phyloP scores from a whole-genome alignment of 2,113 vertebrate genomes.

The Heliornis fulica region DNA sequence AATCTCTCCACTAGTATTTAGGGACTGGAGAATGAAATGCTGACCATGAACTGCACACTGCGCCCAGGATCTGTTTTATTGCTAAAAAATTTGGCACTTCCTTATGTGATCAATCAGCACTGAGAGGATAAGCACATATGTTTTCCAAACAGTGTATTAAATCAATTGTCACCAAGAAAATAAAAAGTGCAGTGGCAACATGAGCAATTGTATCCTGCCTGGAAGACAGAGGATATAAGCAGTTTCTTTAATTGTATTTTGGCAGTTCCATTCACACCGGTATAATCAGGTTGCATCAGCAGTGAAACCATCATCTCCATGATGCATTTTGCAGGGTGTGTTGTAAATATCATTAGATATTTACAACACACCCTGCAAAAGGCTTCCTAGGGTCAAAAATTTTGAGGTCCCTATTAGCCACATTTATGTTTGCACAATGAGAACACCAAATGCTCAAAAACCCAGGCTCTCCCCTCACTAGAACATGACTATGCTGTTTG shows the following conservation, averaged over 20 bases:
- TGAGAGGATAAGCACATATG: neutral
- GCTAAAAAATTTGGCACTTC: neutral
- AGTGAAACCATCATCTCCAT: neutral
- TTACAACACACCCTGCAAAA: neutral
- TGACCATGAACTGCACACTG: neutral
- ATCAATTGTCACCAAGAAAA: neutral
- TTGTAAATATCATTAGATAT: too few species aligned
- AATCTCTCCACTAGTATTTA: neutral
- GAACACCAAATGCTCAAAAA: neutral
- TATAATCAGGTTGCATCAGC: neutral
- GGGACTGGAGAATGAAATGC: neutral
- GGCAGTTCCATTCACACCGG: slow-evolving; percentile 1
- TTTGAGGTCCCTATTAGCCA: neutral
- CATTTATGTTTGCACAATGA: neutral
- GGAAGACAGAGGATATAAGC: neutral
- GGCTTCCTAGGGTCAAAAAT: neutral
- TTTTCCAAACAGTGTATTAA: neutral
- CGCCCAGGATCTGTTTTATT: neutral
- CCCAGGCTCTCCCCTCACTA: neutral
- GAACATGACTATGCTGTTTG: neutral
- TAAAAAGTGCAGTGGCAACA: neutral
- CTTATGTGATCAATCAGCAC: neutral
- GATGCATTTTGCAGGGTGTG: too few species aligned
- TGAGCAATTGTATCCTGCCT: neutral
- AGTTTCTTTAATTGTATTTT: slow-evolving; percentile 4